phyloP scores from a whole-genome alignment of 2,113 vertebrate species.

The Nycticebus coucang region DNA sequence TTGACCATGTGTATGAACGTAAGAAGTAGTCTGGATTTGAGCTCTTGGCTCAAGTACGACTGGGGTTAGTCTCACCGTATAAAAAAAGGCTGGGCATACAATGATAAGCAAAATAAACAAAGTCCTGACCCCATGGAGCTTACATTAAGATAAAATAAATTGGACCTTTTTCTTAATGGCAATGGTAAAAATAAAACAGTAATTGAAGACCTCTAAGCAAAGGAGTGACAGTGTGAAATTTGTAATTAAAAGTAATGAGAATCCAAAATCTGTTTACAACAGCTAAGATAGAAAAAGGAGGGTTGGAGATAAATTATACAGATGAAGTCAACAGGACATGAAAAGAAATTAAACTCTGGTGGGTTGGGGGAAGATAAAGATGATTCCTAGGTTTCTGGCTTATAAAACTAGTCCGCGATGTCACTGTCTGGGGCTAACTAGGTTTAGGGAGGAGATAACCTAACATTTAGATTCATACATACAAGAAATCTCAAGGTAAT shows the following conservation, averaged over 20 bases:
- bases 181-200: background rate
- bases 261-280: background rate
- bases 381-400: background rate
- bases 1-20: background rate
- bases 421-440: background rate
- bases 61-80: background rate
- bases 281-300: background rate
- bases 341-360: conserved; percentile 7
- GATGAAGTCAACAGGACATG: conserved; percentile 29
- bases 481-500: background rate
- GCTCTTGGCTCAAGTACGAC: background rate
- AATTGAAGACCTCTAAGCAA: background rate
- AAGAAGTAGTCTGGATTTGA: background rate
- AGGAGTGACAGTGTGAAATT: background rate
- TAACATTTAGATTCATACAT: background rate
- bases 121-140: background rate
- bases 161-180: background rate
- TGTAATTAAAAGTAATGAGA: conserved; percentile 30
- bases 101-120: background rate
- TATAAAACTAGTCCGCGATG: background rate
- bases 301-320: conserved; percentile 3
- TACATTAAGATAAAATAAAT: background rate
- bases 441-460: background rate
- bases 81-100: background rate
- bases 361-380: background rate